Evolutionary conservation across 2,797 vertebrate genomes (phyloP), one percentile per base, ranked within the genome.

Genomic region (Danio jaintianensis): DNA sequence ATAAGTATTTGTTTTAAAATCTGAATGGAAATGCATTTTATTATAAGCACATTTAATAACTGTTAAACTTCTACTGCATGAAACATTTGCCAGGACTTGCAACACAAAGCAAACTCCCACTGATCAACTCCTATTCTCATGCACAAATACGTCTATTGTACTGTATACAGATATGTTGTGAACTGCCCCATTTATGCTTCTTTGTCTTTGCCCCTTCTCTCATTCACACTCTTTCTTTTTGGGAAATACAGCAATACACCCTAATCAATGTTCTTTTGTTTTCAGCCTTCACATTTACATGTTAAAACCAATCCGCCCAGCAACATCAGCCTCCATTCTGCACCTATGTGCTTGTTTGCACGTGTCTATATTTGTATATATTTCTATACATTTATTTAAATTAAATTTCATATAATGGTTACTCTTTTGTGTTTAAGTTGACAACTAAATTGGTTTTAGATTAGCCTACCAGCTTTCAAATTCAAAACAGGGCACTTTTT

Each of bases 211-310:
- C 2, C 29, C 29, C 29, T 22, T 40, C 20, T 36, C 15, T 16
- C 16, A 38, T 61, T 69, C 76, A 12, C 76, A 61, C 36, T 11
- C 12, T 36, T 45, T 5, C 15, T 11, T 43, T 6, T 13, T 13
- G 42, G 16, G 36, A 42, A 55, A 55, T 22, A 42, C 45, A 62
- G 2, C 11, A 7, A 42, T 62, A 68, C 8, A 5, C 36, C 36
- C 47, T 50, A 53, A 70, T 62, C 56, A 50, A 61, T 52, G 70
- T 62, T 70, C 53, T n/a, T 78, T 78, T 40, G 29, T 69, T 52
- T 68, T 7, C 22, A 40, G 18, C 78, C n/a, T 40, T 6, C 9
- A 70, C 18, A 70, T 62, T 71, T 79, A 53, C 77, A 71, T 50
- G n/a, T 43, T 22, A n/a, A 52, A 62, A 52, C 11, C 47, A 61